Conservation (phyloP, 2,113 vertebrate species). For the Puffinus mauretanicus region DNA sequence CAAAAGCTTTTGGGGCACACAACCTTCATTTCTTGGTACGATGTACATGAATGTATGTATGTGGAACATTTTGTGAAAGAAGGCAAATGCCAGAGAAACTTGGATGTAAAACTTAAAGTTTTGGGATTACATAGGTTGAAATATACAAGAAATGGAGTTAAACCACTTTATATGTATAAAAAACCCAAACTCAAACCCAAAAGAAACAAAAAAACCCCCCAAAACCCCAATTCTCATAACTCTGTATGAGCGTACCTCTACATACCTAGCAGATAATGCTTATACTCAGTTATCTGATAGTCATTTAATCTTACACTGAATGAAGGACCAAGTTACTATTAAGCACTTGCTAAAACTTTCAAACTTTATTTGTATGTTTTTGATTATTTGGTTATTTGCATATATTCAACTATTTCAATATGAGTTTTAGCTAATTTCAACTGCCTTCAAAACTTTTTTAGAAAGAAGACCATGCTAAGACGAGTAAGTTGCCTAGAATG, state of each 20-base stretch:
- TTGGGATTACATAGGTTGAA: accelerated
- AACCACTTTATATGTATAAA: neutral
- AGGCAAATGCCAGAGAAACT: neutral
- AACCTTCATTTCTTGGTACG: neutral
- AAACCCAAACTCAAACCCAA: neutral
- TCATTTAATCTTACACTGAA: neutral
- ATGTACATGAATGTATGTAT: neutral
- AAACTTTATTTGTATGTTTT: neutral
- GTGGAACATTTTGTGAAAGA: neutral
- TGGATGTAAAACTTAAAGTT: neutral
- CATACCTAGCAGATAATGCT: neutral
- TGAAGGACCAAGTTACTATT: neutral
- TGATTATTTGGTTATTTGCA: neutral
- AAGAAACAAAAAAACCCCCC: neutral
- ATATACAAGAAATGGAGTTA: neutral
- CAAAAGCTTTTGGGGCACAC: neutral
- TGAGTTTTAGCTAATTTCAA: neutral
- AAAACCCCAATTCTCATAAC: neutral
- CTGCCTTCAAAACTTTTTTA: neutral
- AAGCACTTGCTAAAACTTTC: neutral
- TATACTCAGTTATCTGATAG: neutral
- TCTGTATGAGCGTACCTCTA: neutral
- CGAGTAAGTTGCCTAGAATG: neutral
- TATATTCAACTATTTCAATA: neutral
- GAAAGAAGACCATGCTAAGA: neutral